A percentile compares a stretch with the other conserved stretches of the same genome.
phyloP scores from a whole-genome alignment of 1,140 invertebrate genomes.

The Matsumurasca onukii region DNA sequence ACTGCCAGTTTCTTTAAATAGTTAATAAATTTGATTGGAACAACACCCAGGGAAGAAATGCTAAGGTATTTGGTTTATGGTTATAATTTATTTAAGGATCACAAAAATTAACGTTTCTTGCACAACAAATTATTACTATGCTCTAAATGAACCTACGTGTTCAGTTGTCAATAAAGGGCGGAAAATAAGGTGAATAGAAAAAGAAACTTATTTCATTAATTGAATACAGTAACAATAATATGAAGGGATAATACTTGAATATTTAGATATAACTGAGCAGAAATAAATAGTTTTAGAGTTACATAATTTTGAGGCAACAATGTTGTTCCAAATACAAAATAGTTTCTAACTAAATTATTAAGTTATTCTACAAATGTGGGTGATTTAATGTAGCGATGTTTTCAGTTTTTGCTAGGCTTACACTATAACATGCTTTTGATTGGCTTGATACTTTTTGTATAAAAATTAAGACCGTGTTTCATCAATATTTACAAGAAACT shows the following conservation, averaged over 20 bases:
- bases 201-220: neutral
- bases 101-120: slow-evolving; percentile 14
- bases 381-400: no score
- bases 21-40: no score
- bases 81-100: slow-evolving; percentile 12
- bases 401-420: no score
- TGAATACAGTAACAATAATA: neutral
- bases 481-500: neutral
- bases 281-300: neutral
- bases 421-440: no score
- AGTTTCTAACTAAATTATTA: no score
- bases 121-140: neutral
- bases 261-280: neutral
- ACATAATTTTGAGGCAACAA: neutral
- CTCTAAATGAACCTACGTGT: slow-evolving; percentile 14
- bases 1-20: no score
- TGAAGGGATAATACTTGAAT: neutral
- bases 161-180: neutral
- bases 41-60: no score
- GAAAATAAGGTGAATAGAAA: neutral
- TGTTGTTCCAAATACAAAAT: no score
- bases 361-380: no score
- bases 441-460: neutral
- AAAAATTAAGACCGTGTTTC: neutral
- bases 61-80: neutral